phyloP scores from a whole-genome alignment of 2,797 vertebrate genomes.

The Sparus aurata region DNA sequence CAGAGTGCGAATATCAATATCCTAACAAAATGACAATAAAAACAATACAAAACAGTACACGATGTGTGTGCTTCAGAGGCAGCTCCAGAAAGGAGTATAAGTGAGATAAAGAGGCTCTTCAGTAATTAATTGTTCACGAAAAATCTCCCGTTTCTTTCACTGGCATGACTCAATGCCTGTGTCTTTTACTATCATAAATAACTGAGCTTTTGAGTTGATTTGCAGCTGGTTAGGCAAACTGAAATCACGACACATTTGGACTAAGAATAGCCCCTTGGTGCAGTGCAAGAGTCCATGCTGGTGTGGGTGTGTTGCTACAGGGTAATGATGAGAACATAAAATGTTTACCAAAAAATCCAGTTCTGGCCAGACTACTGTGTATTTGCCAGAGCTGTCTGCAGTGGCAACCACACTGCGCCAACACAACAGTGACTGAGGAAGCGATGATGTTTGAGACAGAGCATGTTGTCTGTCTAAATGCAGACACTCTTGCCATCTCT shows the following conservation, averaged over 20 bases:
- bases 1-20: constrained; percentile 14
- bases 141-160: background rate
- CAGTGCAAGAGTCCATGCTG: background rate
- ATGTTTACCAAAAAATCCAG: constrained; percentile 6
- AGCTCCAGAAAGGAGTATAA: background rate
- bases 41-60: background rate
- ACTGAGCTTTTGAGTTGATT: background rate
- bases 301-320: background rate
- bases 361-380: background rate
- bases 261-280: background rate
- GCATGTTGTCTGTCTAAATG: background rate
- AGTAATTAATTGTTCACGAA: background rate
- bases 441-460: background rate
- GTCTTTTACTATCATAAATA: background rate
- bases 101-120: background rate
- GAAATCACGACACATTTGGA: background rate
- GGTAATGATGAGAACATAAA: constrained; percentile 8
- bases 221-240: background rate
- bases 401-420: background rate
- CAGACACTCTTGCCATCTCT: background rate
- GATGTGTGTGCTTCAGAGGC: background rate
- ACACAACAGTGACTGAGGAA: constrained; percentile 3
- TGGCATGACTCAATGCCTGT: background rate
- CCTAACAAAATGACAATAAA: background rate
- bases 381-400: constrained; percentile 3